Conservation (phyloP, 2,797 vertebrate genomes). For the Prionace glauca region DNA sequence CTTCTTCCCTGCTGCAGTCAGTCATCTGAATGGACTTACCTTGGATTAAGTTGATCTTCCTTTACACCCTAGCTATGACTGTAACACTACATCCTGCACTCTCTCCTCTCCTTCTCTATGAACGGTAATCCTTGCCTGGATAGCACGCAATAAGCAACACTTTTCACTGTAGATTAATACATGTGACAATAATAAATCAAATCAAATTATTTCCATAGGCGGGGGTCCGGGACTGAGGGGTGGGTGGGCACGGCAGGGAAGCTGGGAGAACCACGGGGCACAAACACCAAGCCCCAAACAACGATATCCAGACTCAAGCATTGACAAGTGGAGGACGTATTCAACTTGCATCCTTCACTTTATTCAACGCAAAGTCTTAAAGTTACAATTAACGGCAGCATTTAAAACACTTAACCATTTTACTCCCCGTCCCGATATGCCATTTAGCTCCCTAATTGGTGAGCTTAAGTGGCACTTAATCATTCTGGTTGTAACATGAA, state of each 20-base stretch:
- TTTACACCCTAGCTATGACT: too few species aligned
- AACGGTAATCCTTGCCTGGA: too few species aligned
- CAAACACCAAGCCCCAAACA: not conserved
- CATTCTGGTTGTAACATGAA: not conserved
- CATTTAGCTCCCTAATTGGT: not conserved
- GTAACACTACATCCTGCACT: too few species aligned
- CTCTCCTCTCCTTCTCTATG: too few species aligned
- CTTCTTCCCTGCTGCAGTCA: too few species aligned
- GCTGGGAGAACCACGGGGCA: not conserved
- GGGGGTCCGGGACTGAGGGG: not conserved
- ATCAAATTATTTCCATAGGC: not conserved
- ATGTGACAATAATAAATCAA: too few species aligned
- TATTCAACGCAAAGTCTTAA: not conserved
- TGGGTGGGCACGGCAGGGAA: not conserved
- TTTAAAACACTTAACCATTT: not conserved
- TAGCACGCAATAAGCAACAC: too few species aligned
- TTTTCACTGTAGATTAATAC: too few species aligned
- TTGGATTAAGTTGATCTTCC: too few species aligned
- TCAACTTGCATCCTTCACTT: not conserved
- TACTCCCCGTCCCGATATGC: not conserved
- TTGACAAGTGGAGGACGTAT: not conserved
- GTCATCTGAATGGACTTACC: too few species aligned
- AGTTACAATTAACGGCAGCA: not conserved
- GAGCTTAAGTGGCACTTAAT: not conserved
- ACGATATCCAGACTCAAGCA: not conserved